Evolutionary conservation across 2,888 invertebrate species (phyloP), one percentile per base, ranked within the genome.

Genomic region (Gymnoscelis rufifasciata): DNA sequence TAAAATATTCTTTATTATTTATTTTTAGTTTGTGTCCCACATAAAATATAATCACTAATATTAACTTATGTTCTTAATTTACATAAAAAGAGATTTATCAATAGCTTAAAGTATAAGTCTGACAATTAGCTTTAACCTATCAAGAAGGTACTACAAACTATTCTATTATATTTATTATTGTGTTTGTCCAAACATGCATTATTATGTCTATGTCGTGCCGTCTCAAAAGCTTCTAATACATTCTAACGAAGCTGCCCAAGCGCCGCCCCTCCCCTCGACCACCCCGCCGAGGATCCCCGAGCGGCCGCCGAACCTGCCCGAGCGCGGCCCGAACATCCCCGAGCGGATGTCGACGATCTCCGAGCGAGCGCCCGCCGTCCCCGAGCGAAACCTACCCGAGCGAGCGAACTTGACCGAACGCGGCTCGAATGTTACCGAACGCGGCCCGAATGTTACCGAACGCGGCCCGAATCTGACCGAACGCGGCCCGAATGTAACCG

Each of bases 201-300:
- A 19, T 19, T 19, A 5, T 19, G 19, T 5, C 19, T 19, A 5
- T 19, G 3, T 19, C 5, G 19, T 19, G 19, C 5, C 5, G 19
- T 19, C 19, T 5, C 5, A 19, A 19, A 19, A 2, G 19, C 19
- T 19, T 19, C 2, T 19, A 19, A 19, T 19, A 5, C 5, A 19
- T 15, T 33, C 11, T 12, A 12, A 14, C 45, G 31, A 48, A 55
- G 56, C 42, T 28, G 54, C 66, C n/a, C 69, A 62, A 47, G 72
- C 73, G 0, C 86, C 83, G 1, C 83, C 84, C 6, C 60, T 83
- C 12, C 83, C 86, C 0, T 54, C 71, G 2, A 66, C 68, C 13
- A 76, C 75, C 0, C 83, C 83, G 0, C 78, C 80, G 11, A 73
- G 73, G 43, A 57, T 54, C 1, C 69, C 78, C 10, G 78, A 76